Base-by-base conservation (phyloP, 2,888 invertebrate genomes). In the Caenorhabditis sp. region DNA sequence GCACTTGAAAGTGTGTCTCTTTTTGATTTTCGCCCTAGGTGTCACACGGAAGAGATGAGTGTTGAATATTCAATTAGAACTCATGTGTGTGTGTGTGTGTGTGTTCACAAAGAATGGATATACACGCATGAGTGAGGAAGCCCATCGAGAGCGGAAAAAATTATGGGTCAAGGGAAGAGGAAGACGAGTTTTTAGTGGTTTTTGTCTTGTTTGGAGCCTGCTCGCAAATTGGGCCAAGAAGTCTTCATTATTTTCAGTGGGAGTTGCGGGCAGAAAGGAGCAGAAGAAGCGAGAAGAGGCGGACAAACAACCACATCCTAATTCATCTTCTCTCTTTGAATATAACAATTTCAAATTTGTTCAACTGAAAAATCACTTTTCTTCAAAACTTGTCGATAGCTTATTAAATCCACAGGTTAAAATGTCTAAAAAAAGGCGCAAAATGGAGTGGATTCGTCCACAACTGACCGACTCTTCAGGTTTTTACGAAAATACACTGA, bases 1-100 rank as follows among this genome's bases (percentile, higher is more conserved):
- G n/a, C n/a, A n/a, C 9, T 30, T 30, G 30, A 30, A 9, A 7
- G 30, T 30, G 30, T 5, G 30, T 30, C 30, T 30, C 30, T 48
- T 48, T 48, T 48, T 48, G 48, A 48, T 48, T 30, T 13, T 48
- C 17, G 9, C 48, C 5, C 46, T n/a, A n/a, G n/a, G n/a, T n/a
- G n/a, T 22, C 24, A 2, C 24, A 11, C 11, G 20, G 11, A 43
- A 43, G 20, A 46, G 3, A 46, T n/a, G 13, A 35, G 13, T 7
- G 53, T 1, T 13, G 53, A 37, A 53, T 53, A 53, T 53, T 53
- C 53, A 39, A 53, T 53, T 53, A 53, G 53, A 53, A 39, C 24
- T 32, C 52, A 26, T 39, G 39, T 26, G 20, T 26, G 37, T 24
- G 37, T n/a, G 20, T 26, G 37, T 32, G 13, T 37, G 22, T 22